phyloP scores from a whole-genome alignment of 2,888 invertebrate genomes.

The Troides helena region DNA sequence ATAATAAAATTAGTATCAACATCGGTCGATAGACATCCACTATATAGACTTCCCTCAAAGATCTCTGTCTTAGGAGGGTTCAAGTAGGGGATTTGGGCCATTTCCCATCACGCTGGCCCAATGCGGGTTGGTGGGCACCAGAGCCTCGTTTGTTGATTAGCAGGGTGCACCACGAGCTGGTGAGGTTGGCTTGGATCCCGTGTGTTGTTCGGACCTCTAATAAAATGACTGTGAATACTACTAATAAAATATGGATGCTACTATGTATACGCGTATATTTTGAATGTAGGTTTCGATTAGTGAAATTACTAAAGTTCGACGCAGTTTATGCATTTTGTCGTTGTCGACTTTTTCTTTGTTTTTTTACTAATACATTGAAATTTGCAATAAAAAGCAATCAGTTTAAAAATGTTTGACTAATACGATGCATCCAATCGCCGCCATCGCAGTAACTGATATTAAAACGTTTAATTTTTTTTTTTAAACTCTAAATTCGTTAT shows the following conservation, averaged over 20 bases:
- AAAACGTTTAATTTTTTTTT: background rate
- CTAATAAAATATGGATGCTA: background rate
- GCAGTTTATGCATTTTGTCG: background rate
- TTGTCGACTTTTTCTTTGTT: conserved; percentile 5
- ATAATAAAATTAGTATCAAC: too few relatives aligned
- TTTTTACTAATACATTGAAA: conserved; percentile 22
- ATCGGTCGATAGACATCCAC: too few relatives aligned
- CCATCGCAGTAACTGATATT: conserved; percentile 15
- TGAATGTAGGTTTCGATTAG: background rate
- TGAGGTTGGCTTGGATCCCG: too few relatives aligned
- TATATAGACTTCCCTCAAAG: too few relatives aligned
- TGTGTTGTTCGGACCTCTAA: too few relatives aligned
- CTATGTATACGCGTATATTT: background rate
- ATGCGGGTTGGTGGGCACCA: too few relatives aligned
- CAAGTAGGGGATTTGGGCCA: too few relatives aligned
- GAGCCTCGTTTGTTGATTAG: too few relatives aligned
- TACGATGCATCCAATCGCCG: conserved; percentile 18
- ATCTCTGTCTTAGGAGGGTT: too few relatives aligned
- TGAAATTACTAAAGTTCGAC: conserved; percentile 1
- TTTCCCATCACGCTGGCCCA: too few relatives aligned
- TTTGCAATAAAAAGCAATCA: conserved; percentile 26
- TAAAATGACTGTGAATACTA: too few relatives aligned
- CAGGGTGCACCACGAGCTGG: too few relatives aligned
- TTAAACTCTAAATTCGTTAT: conserved; percentile 7
- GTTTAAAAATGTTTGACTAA: conserved; percentile 29